Evolutionary conservation across 2,888 invertebrate species (phyloP), one percentile per base, ranked within the genome.

Genomic region (Tiliacea aurago): DNA sequence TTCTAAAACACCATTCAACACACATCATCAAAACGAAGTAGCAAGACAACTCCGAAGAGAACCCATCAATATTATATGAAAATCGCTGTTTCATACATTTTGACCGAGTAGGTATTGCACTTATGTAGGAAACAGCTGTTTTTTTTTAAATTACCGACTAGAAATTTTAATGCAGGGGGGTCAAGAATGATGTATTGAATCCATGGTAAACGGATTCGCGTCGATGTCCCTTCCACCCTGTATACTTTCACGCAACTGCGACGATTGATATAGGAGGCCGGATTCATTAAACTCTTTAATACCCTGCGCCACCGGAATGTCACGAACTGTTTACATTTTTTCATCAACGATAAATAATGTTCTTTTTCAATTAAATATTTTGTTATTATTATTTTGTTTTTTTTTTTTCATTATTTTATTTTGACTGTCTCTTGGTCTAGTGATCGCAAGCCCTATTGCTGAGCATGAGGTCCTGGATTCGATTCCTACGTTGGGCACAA

Each of bases 1-100:
- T 37, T 37, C n/a, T 51, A 11, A 10, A 51, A n/a, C 5, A 51
- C n/a, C 11, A n/a, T 51, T 51, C 11, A 51, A 51, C n/a, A n/a
- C 23, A 23, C 3, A n/a, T 23, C 49, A 64, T 4, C n/a, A 23
- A 64, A 51, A 18, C 4, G 11, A 64, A 64, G 28, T 62, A 45
- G 33, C 41, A 59, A 10, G 37, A 56, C 23, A 49, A 20, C 20
- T 41, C 28, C 9, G 6, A 49, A 20, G 41, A 13, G 4, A 64
- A 15, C n/a, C 28, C 33, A 64, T 82, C 56, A 74, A 84, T 84
- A 84, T 77, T 80, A 74, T 28, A n/a, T n/a, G n/a, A n/a, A n/a
- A n/a, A n/a, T n/a, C n/a, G n/a, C n/a, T n/a, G n/a, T n/a, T n/a
- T n/a, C n/a, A n/a, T n/a, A n/a, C n/a, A n/a, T n/a, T n/a, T n/a